Evolutionary conservation across 1,140 invertebrate genomes (phyloP), one percentile per base, ranked within the genome.

Genomic region (Bombyx mandarina): DNA sequence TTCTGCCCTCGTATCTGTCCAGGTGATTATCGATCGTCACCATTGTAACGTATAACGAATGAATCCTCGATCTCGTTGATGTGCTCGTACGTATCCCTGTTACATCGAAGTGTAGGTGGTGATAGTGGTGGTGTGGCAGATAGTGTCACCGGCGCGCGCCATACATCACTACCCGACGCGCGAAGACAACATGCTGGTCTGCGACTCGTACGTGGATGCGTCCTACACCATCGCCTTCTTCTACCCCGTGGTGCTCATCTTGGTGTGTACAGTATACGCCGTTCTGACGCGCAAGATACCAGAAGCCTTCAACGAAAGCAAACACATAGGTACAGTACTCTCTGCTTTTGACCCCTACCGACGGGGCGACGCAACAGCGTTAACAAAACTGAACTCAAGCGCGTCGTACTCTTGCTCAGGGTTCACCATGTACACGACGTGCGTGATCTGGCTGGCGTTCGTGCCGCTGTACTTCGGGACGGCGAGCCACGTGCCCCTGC

Each of bases 381-480:
- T 8, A 7, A 1, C 51, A 43, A 2, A 6, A 8, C 12, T 22
- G 2, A 5, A 45, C 35, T 6, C 10, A 0, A 22, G 18, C 26
- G 44, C 26, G 5, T 53, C 45, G 43, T 43, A 7, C 9, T 53
- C 7, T 45, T 9, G 18, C 22, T 8, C 75, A 94, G 97, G 97
- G 60, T 98, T 98, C 87, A 96, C 96, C 8, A 98, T 98, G 96
- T 99, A 99, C 82, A 98, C 97, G 6, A 97, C 95, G 5, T 97
- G 95, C 75, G 93, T 97, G 22, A 96, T 97, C 71, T 97, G 96
- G 96, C 82, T 97, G 63, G 95, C 95, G 7, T 97, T 97, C 83
- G 94, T 97, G 10, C 95, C 95, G 8, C 89, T 97, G 12, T 97
- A 96, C 79, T 95, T 97, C 76, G 94, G 94, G 46, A 98, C 63